Conservation (phyloP, 2,797 vertebrate genomes). For the Tiaroga cobitis region DNA sequence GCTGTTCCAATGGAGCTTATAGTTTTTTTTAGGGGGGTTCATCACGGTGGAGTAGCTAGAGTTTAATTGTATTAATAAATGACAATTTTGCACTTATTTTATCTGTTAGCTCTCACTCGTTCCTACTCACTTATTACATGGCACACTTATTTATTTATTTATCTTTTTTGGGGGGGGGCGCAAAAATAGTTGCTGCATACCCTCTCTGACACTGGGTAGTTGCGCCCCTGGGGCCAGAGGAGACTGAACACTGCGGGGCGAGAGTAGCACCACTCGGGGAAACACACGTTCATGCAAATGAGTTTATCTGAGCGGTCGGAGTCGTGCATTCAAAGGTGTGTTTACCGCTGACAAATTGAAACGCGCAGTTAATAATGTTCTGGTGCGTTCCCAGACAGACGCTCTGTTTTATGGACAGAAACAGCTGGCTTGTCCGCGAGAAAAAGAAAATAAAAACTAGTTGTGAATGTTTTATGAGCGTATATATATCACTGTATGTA, state of each 20-base stretch:
- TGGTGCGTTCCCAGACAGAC: conserved; percentile 51
- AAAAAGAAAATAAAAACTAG: conserved; percentile 27
- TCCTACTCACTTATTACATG: too few relatives aligned
- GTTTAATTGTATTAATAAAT: too few relatives aligned
- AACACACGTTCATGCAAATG: conserved; percentile 73
- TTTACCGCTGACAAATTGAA: conserved; percentile 78
- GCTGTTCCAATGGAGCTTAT: too few relatives aligned
- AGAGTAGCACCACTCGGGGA: conserved; percentile 68
- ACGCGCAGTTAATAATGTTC: conserved; percentile 70
- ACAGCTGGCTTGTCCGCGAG: conserved; percentile 40
- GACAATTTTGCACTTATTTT: too few relatives aligned
- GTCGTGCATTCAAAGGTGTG: conserved; percentile 72
- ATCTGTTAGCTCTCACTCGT: too few relatives aligned
- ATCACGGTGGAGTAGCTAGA: too few relatives aligned
- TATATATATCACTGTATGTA: too few relatives aligned
- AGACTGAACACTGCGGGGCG: conserved; percentile 57
- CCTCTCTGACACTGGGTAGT: too few relatives aligned
- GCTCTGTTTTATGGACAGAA: conserved; percentile 44
- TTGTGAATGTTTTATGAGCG: conserved; percentile 72
- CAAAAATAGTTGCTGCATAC: too few relatives aligned
- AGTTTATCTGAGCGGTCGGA: conserved; percentile 69
- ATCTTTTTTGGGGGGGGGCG: too few relatives aligned
- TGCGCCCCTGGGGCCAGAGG: conserved; percentile 74
- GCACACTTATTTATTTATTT: too few relatives aligned
- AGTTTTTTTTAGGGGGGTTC: too few relatives aligned